Evolutionary conservation across 1,140 invertebrate genomes (phyloP).

Genomic region (Sarcophaga bullata): DNA sequence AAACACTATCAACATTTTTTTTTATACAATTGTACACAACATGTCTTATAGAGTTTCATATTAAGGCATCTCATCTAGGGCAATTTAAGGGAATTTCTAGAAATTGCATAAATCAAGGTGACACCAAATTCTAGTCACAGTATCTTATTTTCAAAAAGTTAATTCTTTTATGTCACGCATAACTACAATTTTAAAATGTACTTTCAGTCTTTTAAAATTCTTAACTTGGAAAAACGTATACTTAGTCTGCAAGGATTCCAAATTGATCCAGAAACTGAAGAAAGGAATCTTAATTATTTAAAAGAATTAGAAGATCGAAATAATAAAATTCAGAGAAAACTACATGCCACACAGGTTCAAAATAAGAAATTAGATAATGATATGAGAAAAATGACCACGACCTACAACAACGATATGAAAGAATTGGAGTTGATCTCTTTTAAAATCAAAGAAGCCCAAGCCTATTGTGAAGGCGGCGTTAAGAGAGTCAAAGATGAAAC

Average conservation of each 20-base stretch:
- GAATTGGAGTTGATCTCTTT: conserved; percentile 56
- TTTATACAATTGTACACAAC: no score
- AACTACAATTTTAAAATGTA: neutral
- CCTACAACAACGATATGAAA: conserved; percentile 60
- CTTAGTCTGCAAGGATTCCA: conserved; percentile 46
- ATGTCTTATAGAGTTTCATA: no score
- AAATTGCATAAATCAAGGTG: no score
- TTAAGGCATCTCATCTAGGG: no score
- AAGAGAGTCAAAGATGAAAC: conserved; percentile 68
- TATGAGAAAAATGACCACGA: conserved; percentile 65
- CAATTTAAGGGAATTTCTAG: no score
- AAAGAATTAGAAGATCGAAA: conserved; percentile 49
- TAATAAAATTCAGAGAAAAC: conserved; percentile 49
- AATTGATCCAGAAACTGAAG: conserved; percentile 53
- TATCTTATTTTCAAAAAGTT: neutral
- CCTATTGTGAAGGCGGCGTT: conserved; percentile 68
- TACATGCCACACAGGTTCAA: conserved; percentile 66
- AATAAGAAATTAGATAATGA: conserved; percentile 69
- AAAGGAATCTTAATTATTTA: conserved; percentile 47
- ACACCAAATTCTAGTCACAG: neutral
- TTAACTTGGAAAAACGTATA: conserved; percentile 50
- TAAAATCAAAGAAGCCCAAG: conserved; percentile 66
- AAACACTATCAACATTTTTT: no score
- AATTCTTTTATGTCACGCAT: no score
- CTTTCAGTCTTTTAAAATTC: conserved; percentile 54